Percentiles rank a stretch among this genome's conserved stretches.
These are phyloP conservation scores for Callaeas wilsoni DNA, from an alignment of 2,113 vertebrate species.

Conservation along the genomic window DNA sequence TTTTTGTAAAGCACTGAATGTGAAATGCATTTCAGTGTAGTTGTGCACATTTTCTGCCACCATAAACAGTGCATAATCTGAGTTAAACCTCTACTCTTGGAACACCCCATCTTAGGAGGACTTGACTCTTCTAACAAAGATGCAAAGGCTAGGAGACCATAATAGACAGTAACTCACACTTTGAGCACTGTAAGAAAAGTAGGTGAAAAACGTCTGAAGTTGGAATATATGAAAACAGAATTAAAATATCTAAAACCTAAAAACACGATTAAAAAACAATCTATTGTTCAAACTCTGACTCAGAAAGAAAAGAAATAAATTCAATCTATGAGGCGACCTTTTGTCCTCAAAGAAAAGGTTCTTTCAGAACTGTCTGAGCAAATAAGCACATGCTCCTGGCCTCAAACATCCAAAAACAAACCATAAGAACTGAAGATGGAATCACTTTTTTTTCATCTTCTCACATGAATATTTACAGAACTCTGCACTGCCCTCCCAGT, in stretches of 20 bases:
- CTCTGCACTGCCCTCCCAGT: background rate
- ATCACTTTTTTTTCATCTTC: background rate
- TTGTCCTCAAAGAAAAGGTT: background rate
- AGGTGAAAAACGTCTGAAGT: background rate
- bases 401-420: background rate
- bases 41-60: background rate
- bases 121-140: background rate
- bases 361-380: background rate
- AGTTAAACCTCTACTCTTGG: background rate
- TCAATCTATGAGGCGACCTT: background rate
- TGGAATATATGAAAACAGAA: background rate
- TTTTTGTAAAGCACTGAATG: background rate
- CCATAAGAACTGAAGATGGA: background rate
- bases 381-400: background rate
- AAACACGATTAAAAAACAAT: background rate
- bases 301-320: background rate
- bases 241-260: background rate
- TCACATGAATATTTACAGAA: background rate
- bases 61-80: background rate
- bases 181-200: background rate
- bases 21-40: background rate
- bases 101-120: background rate
- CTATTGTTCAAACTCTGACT: background rate
- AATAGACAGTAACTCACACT: background rate
- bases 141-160: background rate